A percentile compares a stretch with the other conserved stretches of the same genome.
Conservation (phyloP, 2,888 invertebrate species). For the Dione vanillae region DNA sequence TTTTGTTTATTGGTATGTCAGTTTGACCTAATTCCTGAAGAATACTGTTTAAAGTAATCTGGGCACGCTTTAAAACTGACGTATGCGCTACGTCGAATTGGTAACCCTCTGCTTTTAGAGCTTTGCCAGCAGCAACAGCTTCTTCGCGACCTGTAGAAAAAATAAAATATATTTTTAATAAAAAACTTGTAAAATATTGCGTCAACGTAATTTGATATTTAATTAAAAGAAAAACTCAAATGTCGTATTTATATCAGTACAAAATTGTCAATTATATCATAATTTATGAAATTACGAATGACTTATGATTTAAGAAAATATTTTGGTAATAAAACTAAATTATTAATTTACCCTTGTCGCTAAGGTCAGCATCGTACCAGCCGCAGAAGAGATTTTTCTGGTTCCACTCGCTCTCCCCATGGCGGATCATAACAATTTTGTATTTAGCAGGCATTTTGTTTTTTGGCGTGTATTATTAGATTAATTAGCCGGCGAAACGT, state of each 20-base stretch:
- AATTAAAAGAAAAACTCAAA: conserved; percentile 18
- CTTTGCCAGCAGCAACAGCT: conserved; percentile 88
- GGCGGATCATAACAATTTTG: conserved; percentile 89
- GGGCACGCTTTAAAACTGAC: conserved; percentile 91
- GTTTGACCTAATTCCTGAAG: conserved; percentile 87
- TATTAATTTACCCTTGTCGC: conserved; percentile 83
- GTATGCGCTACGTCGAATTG: conserved; percentile 92
- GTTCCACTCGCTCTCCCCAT: conserved; percentile 91
- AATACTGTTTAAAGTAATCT: conserved; percentile 88
- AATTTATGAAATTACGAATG: not conserved
- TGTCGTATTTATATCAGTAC: not conserved
- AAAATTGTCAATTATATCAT: not conserved
- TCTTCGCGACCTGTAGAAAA: conserved; percentile 86
- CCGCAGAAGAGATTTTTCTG: conserved; percentile 89
- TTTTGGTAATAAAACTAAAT: too few relatives aligned
- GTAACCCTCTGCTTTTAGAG: conserved; percentile 87
- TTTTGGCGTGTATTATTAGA: conserved; percentile 26
- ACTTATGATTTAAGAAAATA: too few relatives aligned
- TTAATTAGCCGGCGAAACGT: conserved; percentile 49
- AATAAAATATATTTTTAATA: not conserved
- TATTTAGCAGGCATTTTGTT: conserved; percentile 76
- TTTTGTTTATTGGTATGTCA: conserved; percentile 87
- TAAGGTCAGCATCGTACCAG: conserved; percentile 89
- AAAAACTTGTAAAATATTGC: not conserved
- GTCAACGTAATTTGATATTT: not conserved